Conservation (phyloP, 2,113 vertebrate genomes). For the Phainopepla nitens region DNA sequence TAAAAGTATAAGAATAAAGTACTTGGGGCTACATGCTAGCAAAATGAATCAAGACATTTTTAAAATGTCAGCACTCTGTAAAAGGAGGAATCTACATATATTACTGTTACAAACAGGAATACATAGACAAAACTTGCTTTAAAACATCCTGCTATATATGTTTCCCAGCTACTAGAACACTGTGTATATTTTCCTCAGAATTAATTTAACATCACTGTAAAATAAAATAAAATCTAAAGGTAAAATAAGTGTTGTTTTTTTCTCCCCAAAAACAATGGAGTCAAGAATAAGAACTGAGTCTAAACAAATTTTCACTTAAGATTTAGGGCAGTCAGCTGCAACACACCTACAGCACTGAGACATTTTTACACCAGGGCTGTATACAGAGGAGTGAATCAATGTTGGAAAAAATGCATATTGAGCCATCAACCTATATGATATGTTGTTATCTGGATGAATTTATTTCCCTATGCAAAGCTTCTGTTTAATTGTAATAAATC, state of each 20-base stretch:
- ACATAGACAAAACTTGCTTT: neutral
- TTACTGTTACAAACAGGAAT: neutral
- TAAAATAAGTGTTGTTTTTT: neutral
- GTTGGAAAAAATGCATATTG: neutral
- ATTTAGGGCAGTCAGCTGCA: neutral
- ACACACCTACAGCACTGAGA: neutral
- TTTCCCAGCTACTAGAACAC: neutral
- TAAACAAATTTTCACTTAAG: neutral
- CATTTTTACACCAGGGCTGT: neutral
- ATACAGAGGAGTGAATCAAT: accelerated
- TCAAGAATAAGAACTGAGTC: neutral
- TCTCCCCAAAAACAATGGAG: neutral
- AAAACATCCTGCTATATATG: neutral
- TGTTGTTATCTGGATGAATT: neutral
- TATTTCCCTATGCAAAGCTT: neutral
- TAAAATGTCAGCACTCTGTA: neutral
- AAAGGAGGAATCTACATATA: neutral
- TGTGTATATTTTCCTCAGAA: neutral
- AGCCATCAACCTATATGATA: neutral
- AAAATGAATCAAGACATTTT: neutral
- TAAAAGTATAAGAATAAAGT: neutral
- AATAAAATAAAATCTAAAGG: neutral
- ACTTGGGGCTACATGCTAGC: accelerated
- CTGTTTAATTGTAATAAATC: neutral
- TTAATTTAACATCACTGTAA: conserved; percentile 1